Evolutionary conservation across 2,888 invertebrate species (phyloP), one percentile per base, ranked within the genome.

Genomic region (Pristionchus arcanus): DNA sequence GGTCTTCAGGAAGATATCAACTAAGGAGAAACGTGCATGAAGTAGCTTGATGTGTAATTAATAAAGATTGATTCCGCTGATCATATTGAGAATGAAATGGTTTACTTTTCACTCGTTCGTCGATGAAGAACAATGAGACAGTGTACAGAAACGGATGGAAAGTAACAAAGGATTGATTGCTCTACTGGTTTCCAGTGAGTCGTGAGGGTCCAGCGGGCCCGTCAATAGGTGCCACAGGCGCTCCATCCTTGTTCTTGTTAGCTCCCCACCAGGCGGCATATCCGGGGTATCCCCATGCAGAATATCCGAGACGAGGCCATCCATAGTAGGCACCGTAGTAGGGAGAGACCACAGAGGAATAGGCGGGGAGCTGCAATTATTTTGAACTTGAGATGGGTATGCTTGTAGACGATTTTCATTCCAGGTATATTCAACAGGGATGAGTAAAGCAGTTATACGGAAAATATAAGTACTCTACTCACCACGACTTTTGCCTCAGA

Each of bases 271-370:
- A 71, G 31, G 71, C 71, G 71, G 71, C 71, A 31, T 71, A 71
- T 34, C 71, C 71, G 71, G 71, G 71, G 25, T 34, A 71, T 31
- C 71, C 71, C 71, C 71, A 71, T 4, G 31, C 71, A 63, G 63
- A 63, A 15, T 81, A 81, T 2, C 42, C 81, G 28, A 81, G 81
- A 34, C 81, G 42, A 37, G 81, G 81, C 42, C 49, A 81, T n/a
- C 81, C 81, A 4, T n/a, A 81, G 49, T 81, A 81, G 49, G 81
- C 81, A 0, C 81, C 81, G 49, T 81, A 81, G 81, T 81, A 81
- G 81, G 81, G 81, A 37, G 81, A 63, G 25, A 63, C 63, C n/a
- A 63, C 63, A 25, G 63, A 63, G 63, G 63, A 81, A 25, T 81
- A 81, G 49, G 81, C 81, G 81, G 81, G 81, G 5, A 81, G 5